Conservation (phyloP, 2,797 vertebrate genomes). For the Varecia variegata region DNA sequence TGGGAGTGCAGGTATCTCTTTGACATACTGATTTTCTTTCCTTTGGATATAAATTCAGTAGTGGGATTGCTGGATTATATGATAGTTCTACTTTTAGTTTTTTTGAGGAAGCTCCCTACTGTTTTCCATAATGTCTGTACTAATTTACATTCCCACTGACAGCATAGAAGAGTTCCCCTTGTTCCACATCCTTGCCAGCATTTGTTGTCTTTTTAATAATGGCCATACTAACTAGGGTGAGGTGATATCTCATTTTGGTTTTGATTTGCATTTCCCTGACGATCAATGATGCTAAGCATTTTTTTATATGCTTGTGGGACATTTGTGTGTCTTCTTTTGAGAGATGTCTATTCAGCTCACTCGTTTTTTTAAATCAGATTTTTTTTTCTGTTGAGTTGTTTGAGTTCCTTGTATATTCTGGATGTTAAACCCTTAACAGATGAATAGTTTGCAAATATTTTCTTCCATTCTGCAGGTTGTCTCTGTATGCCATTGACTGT, state of each 20-base stretch:
- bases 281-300: neutral
- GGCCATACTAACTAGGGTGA: neutral
- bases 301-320: neutral
- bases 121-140: neutral
- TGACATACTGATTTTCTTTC: neutral
- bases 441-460: neutral
- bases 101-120: neutral
- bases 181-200: neutral
- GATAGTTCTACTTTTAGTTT: neutral
- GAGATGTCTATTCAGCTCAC: neutral
- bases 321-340: neutral
- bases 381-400: neutral
- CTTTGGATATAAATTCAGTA: neutral
- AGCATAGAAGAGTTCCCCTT: neutral
- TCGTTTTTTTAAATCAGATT: no score
- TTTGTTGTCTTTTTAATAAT: neutral
- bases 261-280: neutral
- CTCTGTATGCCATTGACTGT: neutral
- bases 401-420: neutral
- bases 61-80: neutral
- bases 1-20: neutral
- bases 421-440: neutral
- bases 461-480: neutral
- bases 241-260: neutral
- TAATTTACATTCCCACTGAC: neutral